phyloP scores from a whole-genome alignment of 2,797 vertebrate genomes.

The Vespertilio murinus region DNA sequence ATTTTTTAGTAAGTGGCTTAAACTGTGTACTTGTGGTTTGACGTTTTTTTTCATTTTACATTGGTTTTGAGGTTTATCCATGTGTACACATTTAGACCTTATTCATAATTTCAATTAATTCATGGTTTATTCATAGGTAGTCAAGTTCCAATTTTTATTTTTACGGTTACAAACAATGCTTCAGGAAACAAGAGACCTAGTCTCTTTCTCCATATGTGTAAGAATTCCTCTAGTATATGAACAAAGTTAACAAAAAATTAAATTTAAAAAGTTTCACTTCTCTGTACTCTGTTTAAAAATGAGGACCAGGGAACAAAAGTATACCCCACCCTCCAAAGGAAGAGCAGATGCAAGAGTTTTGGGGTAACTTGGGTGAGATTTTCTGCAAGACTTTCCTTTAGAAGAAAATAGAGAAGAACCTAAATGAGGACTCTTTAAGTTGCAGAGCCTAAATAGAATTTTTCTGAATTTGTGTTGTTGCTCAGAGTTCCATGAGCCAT shows the following conservation, averaged over 20 bases:
- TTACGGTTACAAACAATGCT: not conserved
- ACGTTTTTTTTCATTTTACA: not conserved
- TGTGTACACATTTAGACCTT: constrained; percentile 9
- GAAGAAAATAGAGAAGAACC: constrained; percentile 4
- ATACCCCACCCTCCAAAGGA: not conserved
- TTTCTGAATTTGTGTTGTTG: constrained; percentile 34
- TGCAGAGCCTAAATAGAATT: not conserved
- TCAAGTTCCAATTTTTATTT: constrained; percentile 2
- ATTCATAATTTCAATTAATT: constrained; percentile 1
- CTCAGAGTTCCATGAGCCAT: not conserved
- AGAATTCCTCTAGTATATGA: constrained; percentile 16
- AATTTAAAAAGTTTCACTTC: not conserved
- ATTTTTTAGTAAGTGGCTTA: not conserved
- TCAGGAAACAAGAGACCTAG: not conserved
- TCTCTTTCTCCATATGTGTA: not conserved
- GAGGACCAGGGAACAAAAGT: not conserved
- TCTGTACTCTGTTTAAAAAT: constrained; percentile 21
- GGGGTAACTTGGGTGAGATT: constrained; percentile 24
- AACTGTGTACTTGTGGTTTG: not conserved
- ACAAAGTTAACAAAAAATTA: not conserved
- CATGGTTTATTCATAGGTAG: not conserved
- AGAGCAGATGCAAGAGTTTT: not conserved
- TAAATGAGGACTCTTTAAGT: not conserved
- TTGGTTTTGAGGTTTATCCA: constrained; percentile 26
- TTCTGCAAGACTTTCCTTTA: constrained; percentile 19